These are phyloP conservation scores for Mirza zaza DNA, from an alignment of 2,113 vertebrate genomes.

Conservation along the genomic window DNA sequence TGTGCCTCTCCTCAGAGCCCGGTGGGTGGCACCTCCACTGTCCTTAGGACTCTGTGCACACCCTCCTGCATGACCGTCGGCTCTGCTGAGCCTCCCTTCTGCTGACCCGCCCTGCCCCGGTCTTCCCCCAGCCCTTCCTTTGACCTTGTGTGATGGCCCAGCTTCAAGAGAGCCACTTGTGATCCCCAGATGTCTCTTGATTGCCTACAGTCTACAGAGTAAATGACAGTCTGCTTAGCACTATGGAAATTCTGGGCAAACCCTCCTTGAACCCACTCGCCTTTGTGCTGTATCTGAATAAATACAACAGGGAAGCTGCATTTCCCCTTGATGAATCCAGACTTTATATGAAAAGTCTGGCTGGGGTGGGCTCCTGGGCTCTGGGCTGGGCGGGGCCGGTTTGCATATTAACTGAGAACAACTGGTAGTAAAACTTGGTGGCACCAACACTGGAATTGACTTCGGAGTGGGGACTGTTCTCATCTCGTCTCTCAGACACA, in stretches of 20 bases:
- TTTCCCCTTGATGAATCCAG: neutral
- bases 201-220: rapidly evolving
- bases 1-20: neutral
- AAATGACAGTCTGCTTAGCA: neutral
- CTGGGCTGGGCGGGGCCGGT: neutral
- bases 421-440: neutral
- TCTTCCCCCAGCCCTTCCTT: neutral
- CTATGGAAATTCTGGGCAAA: neutral
- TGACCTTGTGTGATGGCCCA: neutral
- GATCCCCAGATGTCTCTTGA: neutral
- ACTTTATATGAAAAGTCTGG: neutral
- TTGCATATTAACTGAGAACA: neutral
- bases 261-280: neutral
- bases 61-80: rapidly evolving
- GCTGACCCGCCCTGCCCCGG: neutral
- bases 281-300: neutral
- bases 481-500: neutral
- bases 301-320: neutral
- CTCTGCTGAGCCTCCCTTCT: rapidly evolving
- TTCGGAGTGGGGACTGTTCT: neutral
- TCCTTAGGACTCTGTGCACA: too few species aligned
- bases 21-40: neutral
- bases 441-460: neutral
- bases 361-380: neutral
- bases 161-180: neutral